phyloP scores from a whole-genome alignment of 2,888 invertebrate species.

The Agrenia bidenticulata region DNA sequence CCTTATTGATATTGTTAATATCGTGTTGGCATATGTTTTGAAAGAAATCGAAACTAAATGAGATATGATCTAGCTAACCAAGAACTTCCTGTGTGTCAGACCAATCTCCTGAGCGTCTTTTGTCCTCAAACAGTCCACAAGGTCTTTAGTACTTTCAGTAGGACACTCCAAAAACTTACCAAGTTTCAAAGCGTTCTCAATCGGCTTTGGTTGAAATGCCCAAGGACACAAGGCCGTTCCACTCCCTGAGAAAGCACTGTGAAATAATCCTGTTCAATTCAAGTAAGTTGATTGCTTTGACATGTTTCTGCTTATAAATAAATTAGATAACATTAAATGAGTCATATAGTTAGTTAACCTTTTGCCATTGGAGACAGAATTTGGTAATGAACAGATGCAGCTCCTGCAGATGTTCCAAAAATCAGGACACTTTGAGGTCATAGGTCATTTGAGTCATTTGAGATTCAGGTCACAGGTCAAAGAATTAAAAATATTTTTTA shows the following conservation, averaged over 20 bases:
- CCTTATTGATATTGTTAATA: constrained; percentile 8
- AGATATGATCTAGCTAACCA: constrained; percentile 23
- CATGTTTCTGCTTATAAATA: neutral
- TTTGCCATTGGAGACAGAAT: constrained; percentile 30
- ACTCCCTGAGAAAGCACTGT: constrained; percentile 32
- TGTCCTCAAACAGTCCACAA: constrained; percentile 35
- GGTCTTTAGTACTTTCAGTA: constrained; percentile 9
- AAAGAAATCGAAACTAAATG: neutral
- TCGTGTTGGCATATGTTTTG: neutral
- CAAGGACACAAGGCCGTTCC: constrained; percentile 44
- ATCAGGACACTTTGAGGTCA: constrained; percentile 35
- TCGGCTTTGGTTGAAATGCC: constrained; percentile 41
- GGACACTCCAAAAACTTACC: constrained; percentile 34
- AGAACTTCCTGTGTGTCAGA: constrained; percentile 28
- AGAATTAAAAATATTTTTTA: no score
- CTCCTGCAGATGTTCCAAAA: constrained; percentile 38
- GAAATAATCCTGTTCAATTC: constrained; percentile 33
- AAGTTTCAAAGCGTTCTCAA: constrained; percentile 26
- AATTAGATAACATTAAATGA: neutral
- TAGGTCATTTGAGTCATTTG: no score
- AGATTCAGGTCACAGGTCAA: no score
- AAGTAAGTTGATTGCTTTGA: neutral
- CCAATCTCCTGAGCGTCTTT: constrained; percentile 42
- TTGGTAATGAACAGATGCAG: constrained; percentile 33
- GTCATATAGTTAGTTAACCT: constrained; percentile 16